A percentile compares a stretch with the other conserved stretches of the same genome.
Conservation (phyloP, 2,888 invertebrate species). For the Pristionchus exspectatus region DNA sequence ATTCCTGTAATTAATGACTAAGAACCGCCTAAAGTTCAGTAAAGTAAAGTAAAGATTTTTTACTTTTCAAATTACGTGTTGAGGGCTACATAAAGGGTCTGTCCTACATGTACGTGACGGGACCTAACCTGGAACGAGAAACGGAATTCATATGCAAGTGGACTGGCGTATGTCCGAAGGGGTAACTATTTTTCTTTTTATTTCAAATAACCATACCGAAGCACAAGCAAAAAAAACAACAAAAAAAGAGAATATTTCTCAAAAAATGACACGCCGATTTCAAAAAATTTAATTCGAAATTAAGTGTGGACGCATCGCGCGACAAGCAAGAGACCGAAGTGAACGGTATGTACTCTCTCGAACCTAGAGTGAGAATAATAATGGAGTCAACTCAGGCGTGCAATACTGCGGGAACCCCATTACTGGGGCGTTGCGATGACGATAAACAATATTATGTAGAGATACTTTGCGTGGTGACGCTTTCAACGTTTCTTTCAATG, state of each 20-base stretch:
- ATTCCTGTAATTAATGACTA: no score
- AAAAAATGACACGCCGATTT: not conserved
- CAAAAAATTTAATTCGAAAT: no score
- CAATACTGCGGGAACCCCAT: not conserved
- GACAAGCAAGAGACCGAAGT: not conserved
- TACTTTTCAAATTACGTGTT: not conserved
- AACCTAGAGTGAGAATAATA: not conserved
- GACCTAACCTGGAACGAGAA: not conserved
- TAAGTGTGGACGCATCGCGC: not conserved
- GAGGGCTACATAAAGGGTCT: not conserved
- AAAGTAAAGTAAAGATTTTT: not conserved
- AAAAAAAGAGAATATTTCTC: not conserved
- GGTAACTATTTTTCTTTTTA: not conserved
- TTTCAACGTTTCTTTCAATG: no score
- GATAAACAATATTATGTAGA: no score
- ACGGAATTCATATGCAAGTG: not conserved
- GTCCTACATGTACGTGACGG: not conserved
- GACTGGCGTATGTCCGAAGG: not conserved
- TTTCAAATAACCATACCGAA: no score
- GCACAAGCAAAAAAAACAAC: not conserved
- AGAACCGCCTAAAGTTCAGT: no score
- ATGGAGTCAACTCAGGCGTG: not conserved
- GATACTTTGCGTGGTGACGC: no score
- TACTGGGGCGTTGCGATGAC: no score
- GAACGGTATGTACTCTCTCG: not conserved